These are phyloP conservation scores for Rhadina sibilatrix DNA, from an alignment of 2,113 vertebrate species.

Conservation along the genomic window DNA sequence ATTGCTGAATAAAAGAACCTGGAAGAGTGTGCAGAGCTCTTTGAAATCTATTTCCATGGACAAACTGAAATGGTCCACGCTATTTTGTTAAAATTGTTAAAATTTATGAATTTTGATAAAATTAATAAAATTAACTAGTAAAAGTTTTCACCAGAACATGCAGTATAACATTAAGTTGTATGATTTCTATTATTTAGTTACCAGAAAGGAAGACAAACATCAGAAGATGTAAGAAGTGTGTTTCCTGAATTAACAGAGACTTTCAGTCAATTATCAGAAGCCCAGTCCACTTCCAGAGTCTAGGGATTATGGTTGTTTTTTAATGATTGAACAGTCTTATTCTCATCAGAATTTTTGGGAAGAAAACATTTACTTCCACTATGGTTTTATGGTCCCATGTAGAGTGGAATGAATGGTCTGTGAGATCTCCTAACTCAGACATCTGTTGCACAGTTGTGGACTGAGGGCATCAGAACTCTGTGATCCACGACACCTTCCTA, in stretches of 20 bases:
- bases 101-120: not conserved
- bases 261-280: not conserved
- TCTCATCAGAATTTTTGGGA: not conserved
- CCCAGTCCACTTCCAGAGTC: not conserved
- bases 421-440: not conserved
- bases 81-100: not conserved
- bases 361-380: not conserved
- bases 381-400: not conserved
- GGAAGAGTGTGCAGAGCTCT: not conserved
- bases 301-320: not conserved
- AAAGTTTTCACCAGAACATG: not conserved
- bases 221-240: not conserved
- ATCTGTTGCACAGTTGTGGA: not conserved
- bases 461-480: not conserved
- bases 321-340: not conserved
- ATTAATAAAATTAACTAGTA: not conserved
- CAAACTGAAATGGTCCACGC: not conserved
- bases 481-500: not conserved
- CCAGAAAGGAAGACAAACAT: not conserved
- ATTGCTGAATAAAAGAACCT: not conserved
- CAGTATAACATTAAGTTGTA: not conserved
- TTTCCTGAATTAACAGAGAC: not conserved
- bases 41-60: not conserved
- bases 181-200: not conserved
- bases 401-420: not conserved